Evolutionary conservation across 2,797 vertebrate species (phyloP).

Genomic region (Enteromius thamalakanensis): DNA sequence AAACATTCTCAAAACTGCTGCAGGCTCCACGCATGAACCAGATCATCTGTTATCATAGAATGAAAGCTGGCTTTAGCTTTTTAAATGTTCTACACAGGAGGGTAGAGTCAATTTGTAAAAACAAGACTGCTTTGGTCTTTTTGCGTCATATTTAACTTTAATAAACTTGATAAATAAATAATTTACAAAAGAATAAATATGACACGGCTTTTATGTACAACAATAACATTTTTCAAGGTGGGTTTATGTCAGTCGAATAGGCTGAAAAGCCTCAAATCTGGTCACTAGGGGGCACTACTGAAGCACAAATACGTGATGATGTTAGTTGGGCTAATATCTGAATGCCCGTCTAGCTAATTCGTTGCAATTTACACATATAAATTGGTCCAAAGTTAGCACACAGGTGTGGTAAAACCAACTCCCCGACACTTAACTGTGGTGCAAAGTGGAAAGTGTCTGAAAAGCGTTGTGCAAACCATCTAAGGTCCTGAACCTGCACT

Average conservation of each 20-base stretch:
- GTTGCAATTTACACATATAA: conserved; percentile 90
- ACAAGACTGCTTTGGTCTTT: neutral
- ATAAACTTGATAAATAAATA: neutral
- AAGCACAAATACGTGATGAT: neutral
- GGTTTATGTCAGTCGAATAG: neutral
- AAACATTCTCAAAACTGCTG: neutral
- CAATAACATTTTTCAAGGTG: neutral
- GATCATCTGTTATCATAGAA: neutral
- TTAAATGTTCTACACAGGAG: neutral
- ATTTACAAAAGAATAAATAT: neutral
- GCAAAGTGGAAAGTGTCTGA: conserved; percentile 87
- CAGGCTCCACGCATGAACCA: neutral
- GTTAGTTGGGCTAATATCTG: too few relatives aligned
- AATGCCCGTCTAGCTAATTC: conserved; percentile 67
- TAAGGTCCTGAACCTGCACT: conserved; percentile 78
- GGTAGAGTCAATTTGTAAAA: neutral
- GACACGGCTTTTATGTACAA: neutral
- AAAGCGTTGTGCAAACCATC: conserved; percentile 77
- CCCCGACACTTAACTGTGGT: conserved; percentile 79
- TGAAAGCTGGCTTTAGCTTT: neutral
- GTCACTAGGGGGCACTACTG: neutral
- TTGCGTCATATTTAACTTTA: neutral
- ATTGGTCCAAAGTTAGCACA: conserved; percentile 93
- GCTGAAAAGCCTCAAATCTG: neutral
- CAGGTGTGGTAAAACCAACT: conserved; percentile 91